A percentile compares a stretch with the other conserved stretches of the same genome.
phyloP scores from a whole-genome alignment of 2,797 vertebrate genomes.

The Garrulus glandarius region DNA sequence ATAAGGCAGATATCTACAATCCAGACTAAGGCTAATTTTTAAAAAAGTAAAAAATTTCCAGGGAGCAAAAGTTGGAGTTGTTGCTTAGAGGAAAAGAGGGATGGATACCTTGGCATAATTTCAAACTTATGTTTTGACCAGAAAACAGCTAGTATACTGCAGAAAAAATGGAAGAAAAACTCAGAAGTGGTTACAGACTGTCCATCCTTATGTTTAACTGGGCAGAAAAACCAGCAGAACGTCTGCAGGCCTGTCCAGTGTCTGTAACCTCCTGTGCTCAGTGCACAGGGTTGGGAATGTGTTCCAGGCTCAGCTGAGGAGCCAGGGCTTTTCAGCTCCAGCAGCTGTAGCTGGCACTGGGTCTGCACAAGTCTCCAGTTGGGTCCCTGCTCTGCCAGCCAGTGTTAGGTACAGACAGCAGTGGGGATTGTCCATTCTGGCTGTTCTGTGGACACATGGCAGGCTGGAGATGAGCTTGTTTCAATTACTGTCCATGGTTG shows the following conservation, averaged over 20 bases:
- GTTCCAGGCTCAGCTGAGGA: neutral
- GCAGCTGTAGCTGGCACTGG: neutral
- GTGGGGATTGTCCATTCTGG: neutral
- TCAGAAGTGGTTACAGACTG: neutral
- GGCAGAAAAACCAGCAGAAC: neutral
- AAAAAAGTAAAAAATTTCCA: neutral
- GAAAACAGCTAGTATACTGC: neutral
- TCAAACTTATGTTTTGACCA: neutral
- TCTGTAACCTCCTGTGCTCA: neutral
- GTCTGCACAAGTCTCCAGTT: neutral
- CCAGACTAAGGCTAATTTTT: neutral
- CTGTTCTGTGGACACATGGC: neutral
- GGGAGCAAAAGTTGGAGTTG: neutral
- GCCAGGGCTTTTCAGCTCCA: neutral
- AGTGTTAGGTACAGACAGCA: neutral
- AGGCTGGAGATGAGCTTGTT: neutral
- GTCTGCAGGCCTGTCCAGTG: neutral
- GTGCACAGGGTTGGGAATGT: neutral
- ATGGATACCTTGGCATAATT: neutral
- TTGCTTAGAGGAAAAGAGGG: neutral
- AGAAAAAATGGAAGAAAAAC: neutral
- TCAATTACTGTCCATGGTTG: accelerated
- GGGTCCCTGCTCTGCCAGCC: neutral
- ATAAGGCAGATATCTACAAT: neutral
- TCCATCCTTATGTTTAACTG: neutral